Conservation (phyloP, 2,888 invertebrate genomes). For the Pyrocoelia pectoralis region DNA sequence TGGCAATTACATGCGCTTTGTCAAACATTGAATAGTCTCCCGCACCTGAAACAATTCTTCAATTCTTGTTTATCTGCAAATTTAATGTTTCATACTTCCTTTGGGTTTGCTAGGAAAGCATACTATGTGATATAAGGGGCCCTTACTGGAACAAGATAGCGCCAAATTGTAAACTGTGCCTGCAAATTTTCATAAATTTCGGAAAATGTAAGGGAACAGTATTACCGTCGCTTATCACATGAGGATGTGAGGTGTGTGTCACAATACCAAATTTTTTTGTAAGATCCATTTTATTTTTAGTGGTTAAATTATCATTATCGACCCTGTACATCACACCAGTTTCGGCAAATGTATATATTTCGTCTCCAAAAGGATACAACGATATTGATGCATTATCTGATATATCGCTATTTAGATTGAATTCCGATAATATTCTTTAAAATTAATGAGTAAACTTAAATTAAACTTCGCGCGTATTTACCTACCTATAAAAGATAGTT, state of each 20-base stretch:
- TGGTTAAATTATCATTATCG: slow-evolving; percentile 81
- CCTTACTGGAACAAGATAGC: slow-evolving; percentile 73
- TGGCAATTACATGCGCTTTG: slow-evolving; percentile 73
- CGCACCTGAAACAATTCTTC: background rate
- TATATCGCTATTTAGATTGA: slow-evolving; percentile 69
- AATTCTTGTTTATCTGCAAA: background rate
- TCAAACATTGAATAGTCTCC: slow-evolving; percentile 65
- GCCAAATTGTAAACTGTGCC: slow-evolving; percentile 81
- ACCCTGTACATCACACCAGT: slow-evolving; percentile 81
- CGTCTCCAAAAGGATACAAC: slow-evolving; percentile 88
- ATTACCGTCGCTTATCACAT: slow-evolving; percentile 69
- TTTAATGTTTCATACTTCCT: background rate
- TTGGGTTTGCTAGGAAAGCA: slow-evolving; percentile 69
- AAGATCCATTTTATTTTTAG: slow-evolving; percentile 73
- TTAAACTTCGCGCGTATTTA: background rate
- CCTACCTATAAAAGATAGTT: slow-evolving; percentile 68
- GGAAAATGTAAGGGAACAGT: background rate
- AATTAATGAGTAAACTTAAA: slow-evolving; percentile 2
- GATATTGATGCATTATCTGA: slow-evolving; percentile 93
- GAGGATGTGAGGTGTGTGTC: slow-evolving; percentile 77
- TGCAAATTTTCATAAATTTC: background rate
- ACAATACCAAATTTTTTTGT: slow-evolving; percentile 53
- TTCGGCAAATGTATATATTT: slow-evolving; percentile 88
- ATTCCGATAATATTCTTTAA: slow-evolving; percentile 61
- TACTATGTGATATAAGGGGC: slow-evolving; percentile 74